Evolutionary conservation across 1,140 invertebrate species (phyloP).

Genomic region (Drosophila fuyamai): DNA sequence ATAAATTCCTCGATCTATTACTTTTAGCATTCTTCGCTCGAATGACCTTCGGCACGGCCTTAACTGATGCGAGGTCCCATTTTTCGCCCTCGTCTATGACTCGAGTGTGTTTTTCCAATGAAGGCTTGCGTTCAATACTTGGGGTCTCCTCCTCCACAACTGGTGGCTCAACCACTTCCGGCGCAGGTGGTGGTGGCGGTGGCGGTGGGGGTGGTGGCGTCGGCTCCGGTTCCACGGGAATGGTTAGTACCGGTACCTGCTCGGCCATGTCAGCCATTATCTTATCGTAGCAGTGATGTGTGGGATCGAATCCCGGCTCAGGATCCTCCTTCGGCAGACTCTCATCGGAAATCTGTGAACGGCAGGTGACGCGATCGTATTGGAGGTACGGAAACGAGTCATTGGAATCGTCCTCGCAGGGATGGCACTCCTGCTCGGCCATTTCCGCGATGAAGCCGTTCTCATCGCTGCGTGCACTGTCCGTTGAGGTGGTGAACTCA

Average conservation of each 20-base stretch:
- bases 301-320: slow-evolving; percentile 17
- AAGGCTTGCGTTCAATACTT: neutral
- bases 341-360: neutral
- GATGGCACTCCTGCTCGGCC: slow-evolving; percentile 3
- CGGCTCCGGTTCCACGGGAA: neutral
- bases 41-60: too few relatives aligned
- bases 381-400: neutral
- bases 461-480: slow-evolving; percentile 2
- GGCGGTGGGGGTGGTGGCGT: too few relatives aligned
- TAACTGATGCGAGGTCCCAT: neutral
- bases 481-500: slow-evolving; percentile 10
- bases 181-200: neutral
- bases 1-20: neutral
- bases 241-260: too few relatives aligned
- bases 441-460: neutral
- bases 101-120: neutral
- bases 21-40: neutral
- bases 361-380: neutral
- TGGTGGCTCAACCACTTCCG: neutral
- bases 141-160: neutral
- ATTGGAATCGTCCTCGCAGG: neutral
- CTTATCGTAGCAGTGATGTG: slow-evolving; percentile 9
- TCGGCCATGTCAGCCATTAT: neutral
- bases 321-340: slow-evolving; percentile 11
- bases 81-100: neutral